Evolutionary conservation across 92 coral and sea anemone genomes (phyloP), one percentile per base, ranked within the genome.

Genomic region (Palythoa caribaeorum): DNA sequence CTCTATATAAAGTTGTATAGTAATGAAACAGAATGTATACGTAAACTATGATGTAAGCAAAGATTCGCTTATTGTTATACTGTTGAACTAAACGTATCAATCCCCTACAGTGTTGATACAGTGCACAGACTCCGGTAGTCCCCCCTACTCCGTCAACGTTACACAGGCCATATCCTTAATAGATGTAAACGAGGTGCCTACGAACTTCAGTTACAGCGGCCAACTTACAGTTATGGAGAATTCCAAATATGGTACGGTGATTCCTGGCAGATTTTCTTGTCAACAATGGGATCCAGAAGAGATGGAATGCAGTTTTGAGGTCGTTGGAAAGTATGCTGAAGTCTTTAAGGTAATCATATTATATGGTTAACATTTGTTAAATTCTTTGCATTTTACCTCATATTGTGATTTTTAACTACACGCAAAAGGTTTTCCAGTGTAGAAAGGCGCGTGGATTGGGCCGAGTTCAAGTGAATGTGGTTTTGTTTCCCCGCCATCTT

Each of bases 131-230:
- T 60, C 84, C 16, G 98, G 98, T 5, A 89, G 60, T 65, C 98
- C 99, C 0, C 87, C 92, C 2, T 91, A 92, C 85, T 95, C 93
- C 68, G 85, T 75, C 38, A 85, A 50, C 21, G 59, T 88, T 52
- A 92, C 90, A 68, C 90, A 92, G 74, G 71, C 74, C 44, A 92
- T 95, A 44, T 50, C 71, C 36, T 79, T 97, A 19, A 76, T 44
- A 19, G 99, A 97, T 83, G 92, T 92, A 28, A 97, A 97, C 39
- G 99, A 97, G 75, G 90, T 90, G 4, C 99, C 99, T 1, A 87
- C 48, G 66, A 92, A 97, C 77, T 85, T 97, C 73, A 83, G 84
- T 20, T 85, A 95, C 54, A 78, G 92, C 86, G 90, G 95, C 5
- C 65, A 81, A 12, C 83, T 84, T 14, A 39, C 39, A 15, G 85